phyloP scores from a whole-genome alignment of 2,888 invertebrate species.

The Diaphora mendica region DNA sequence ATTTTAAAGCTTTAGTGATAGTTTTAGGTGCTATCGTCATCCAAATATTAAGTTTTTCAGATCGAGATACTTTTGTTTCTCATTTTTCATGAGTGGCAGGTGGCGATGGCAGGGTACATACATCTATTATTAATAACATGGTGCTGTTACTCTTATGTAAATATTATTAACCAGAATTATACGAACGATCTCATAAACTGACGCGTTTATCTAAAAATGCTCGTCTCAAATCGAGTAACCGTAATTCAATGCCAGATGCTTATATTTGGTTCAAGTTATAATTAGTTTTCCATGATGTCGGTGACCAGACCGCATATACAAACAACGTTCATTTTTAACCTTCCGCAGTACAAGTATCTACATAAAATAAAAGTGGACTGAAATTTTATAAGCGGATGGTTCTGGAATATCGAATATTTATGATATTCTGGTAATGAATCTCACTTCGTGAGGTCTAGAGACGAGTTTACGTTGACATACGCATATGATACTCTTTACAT shows the following conservation, averaged over 20 bases:
- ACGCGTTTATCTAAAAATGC: background rate
- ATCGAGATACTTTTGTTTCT: background rate
- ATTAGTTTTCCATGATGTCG: constrained; percentile 1
- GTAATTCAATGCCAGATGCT: constrained; percentile 32
- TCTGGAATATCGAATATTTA: constrained; percentile 2
- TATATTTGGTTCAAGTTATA: constrained; percentile 10
- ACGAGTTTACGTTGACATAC: background rate
- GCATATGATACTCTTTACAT: background rate
- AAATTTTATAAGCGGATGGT: background rate
- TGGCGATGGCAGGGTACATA: too few species aligned
- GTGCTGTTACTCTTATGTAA: background rate
- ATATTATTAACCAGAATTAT: background rate
- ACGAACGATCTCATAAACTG: background rate
- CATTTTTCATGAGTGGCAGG: too few species aligned
- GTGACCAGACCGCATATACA: constrained; percentile 7
- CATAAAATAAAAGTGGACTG: background rate
- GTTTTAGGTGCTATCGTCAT: too few species aligned
- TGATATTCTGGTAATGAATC: constrained; percentile 3
- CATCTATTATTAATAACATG: background rate
- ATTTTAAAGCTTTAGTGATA: too few species aligned
- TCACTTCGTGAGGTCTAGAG: background rate
- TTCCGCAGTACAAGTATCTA: background rate
- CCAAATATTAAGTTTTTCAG: too few species aligned
- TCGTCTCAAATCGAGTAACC: background rate
- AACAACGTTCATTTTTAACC: background rate